These are phyloP conservation scores for Nyctalus aviator DNA, from an alignment of 2,797 vertebrate species.

Conservation along the genomic window DNA sequence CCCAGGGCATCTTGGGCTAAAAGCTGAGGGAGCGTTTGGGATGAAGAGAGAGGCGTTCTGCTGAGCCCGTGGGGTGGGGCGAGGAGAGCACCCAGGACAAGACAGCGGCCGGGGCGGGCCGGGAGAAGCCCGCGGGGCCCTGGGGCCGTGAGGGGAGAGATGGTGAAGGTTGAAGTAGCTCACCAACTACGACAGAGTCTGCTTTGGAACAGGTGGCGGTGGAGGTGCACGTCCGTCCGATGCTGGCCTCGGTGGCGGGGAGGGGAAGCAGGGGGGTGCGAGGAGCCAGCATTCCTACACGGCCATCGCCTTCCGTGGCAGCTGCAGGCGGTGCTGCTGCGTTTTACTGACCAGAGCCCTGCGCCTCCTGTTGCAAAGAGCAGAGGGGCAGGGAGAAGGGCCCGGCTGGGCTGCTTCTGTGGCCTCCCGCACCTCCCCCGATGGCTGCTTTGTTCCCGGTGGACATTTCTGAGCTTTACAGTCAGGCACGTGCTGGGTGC, in stretches of 20 bases:
- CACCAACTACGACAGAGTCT: not conserved
- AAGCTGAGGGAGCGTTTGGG: not conserved
- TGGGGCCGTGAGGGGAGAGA: not conserved
- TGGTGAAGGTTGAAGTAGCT: too few relatives aligned
- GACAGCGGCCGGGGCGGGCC: not conserved
- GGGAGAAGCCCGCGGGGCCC: not conserved
- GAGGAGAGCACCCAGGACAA: not conserved
- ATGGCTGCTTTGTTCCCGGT: not conserved
- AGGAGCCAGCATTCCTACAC: too few relatives aligned
- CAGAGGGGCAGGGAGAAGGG: not conserved
- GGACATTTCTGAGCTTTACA: not conserved
- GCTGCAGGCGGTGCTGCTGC: not conserved
- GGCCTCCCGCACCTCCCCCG: rapidly evolving
- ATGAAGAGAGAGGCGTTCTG: not conserved
- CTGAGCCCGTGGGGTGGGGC: not conserved
- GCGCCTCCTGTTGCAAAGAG: not conserved
- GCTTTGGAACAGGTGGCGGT: not conserved
- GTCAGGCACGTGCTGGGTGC: not conserved
- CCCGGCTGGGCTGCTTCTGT: not conserved
- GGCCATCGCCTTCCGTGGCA: rapidly evolving
- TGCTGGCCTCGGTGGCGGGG: not conserved
- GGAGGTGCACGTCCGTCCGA: not conserved
- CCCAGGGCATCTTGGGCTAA: too few relatives aligned
- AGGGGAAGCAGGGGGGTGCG: rapidly evolving
- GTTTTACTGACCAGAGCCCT: rapidly evolving